Conservation (phyloP, 2,113 vertebrate species). For the Apaloderma vittatum region DNA sequence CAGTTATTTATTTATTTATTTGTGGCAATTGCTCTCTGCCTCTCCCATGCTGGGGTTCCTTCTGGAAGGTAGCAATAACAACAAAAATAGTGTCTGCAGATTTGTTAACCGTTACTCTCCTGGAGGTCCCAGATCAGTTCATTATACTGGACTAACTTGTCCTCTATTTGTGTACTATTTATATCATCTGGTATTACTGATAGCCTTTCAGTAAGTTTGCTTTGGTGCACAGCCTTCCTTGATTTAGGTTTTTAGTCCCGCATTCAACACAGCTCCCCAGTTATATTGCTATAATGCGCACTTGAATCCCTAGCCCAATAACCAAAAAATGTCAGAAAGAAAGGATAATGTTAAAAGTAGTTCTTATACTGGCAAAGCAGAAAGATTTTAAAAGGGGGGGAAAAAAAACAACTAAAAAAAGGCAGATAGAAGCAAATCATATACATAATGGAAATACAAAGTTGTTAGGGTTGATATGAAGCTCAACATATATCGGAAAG, state of each 20-base stretch:
- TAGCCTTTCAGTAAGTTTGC: neutral
- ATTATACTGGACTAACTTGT: neutral
- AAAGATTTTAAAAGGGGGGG: neutral
- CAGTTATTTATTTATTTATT: neutral
- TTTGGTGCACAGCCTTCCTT: neutral
- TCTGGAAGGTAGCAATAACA: neutral
- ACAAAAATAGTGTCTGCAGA: neutral
- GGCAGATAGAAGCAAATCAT: neutral
- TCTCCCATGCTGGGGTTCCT: neutral
- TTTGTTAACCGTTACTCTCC: fast-evolving
- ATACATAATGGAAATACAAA: neutral
- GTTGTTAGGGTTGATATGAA: neutral
- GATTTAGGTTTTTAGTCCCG: neutral
- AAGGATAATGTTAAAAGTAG: neutral
- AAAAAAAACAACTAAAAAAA: neutral
- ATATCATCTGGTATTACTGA: neutral
- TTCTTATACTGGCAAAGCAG: neutral
- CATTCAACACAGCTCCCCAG: neutral
- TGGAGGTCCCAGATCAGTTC: neutral
- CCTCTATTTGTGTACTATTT: neutral
- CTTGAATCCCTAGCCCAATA: neutral
- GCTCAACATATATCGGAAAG: neutral
- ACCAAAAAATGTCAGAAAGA: neutral
- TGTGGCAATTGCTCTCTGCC: neutral
- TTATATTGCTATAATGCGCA: neutral